These are phyloP conservation scores for Halocynthia roretzi DNA, from an alignment of 23 tunicate species.

Conservation along the genomic window DNA sequence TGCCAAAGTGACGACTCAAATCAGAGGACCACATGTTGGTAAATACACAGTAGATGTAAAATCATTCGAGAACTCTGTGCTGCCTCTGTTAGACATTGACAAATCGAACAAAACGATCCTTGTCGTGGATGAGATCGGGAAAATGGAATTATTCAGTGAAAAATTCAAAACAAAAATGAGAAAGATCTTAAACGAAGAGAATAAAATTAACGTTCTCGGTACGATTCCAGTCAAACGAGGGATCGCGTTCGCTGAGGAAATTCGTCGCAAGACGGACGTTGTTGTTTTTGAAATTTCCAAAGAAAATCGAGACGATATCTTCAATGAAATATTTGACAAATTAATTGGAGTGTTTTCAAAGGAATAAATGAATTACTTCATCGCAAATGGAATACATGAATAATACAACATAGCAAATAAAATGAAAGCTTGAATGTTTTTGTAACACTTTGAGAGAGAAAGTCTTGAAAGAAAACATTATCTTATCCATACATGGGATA, in stretches of 20 bases:
- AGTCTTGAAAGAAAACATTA: too few species aligned
- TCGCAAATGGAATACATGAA: too few species aligned
- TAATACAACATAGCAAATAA: too few species aligned
- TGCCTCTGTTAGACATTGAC: slow-evolving; percentile 21
- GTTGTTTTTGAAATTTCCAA: slow-evolving; percentile 46
- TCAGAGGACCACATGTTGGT: slow-evolving; percentile 52
- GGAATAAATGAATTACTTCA: too few species aligned
- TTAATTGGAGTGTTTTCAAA: too few species aligned
- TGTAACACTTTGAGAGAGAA: too few species aligned
- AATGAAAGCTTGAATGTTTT: too few species aligned
- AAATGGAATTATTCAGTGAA: slow-evolving; percentile 80
- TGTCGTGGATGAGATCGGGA: slow-evolving; percentile 83
- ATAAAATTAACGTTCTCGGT: slow-evolving; percentile 33
- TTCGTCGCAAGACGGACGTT: slow-evolving; percentile 26
- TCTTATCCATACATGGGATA: too few species aligned
- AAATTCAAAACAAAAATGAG: slow-evolving; percentile 36
- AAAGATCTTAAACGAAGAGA: slow-evolving; percentile 21
- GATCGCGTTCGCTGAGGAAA: slow-evolving; percentile 59
- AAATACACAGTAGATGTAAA: slow-evolving; percentile 50
- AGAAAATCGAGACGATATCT: slow-evolving; percentile 44
- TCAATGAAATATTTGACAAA: slow-evolving; percentile 10
- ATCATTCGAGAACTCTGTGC: slow-evolving; percentile 42
- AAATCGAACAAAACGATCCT: neutral
- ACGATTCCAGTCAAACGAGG: slow-evolving; percentile 53
- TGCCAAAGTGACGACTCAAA: slow-evolving; percentile 23